These are phyloP conservation scores for Actias luna DNA, from an alignment of 2,888 invertebrate genomes.

Conservation along the genomic window DNA sequence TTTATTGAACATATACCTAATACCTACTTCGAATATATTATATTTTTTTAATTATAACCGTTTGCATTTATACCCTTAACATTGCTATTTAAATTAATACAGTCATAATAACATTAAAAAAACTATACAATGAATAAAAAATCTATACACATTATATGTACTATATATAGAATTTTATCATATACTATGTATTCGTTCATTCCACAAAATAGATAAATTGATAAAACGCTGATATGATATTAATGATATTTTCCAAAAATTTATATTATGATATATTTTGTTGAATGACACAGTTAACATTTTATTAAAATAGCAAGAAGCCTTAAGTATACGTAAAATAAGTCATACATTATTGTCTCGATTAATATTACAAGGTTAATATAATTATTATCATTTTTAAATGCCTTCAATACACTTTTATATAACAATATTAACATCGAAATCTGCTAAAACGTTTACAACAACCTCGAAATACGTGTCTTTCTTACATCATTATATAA, in stretches of 20 bases:
- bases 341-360: conserved; percentile 56
- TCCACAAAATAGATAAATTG: conserved; percentile 6
- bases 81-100: conserved; percentile 2
- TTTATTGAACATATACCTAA: background rate
- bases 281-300: background rate
- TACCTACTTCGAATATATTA: conserved; percentile 20
- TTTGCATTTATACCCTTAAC: background rate
- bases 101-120: conserved; percentile 5
- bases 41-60: conserved; percentile 27
- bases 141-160: background rate
- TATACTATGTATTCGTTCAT: background rate
- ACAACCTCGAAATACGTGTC: conserved; percentile 68
- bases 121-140: background rate
- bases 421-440: conserved; percentile 61
- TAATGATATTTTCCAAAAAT: conserved; percentile 50
- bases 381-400: conserved; percentile 27
- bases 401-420: conserved; percentile 35
- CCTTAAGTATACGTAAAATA: conserved; percentile 27
- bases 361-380: conserved; percentile 62
- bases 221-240: conserved; percentile 49
- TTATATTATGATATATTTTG: background rate
- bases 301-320: conserved; percentile 21
- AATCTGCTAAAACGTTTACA: conserved; percentile 58
- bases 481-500: conserved; percentile 68
- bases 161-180: background rate